Base-by-base conservation (phyloP, 2,797 vertebrate genomes). In the Babyrousa celebensis region DNA sequence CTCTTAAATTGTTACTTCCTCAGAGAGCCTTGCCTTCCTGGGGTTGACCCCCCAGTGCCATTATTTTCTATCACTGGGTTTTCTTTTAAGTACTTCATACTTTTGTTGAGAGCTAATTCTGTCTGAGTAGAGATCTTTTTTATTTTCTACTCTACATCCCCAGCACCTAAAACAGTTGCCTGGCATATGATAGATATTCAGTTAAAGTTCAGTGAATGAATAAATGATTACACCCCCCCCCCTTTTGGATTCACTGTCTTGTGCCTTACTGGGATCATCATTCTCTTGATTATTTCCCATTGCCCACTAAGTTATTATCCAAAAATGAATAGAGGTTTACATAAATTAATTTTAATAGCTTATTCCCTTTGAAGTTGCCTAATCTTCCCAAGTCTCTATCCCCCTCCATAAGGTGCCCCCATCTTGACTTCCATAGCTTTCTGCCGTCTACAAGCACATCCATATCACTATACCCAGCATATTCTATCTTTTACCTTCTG, bases 321-420 rank as follows among this genome's bases (percentile, higher is more conserved):
- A 27, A 71, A 90, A 93, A 68, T 14, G 17, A 67, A 36, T 95
- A 40, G 12, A 70, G 78, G 70, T 86, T 95, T 92, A 92, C 83
- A 40, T 79, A 80, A 40, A 58, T 91, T 62, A 52, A 25, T 84
- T 95, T 58, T 32, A 75, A 84, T 86, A 91, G 11, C 48, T 91
- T 93, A 27, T 63, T 89, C 96, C 82, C 48, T 89, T 83, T 63
- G 27, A 84, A 83, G 58, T 83, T 89, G 80, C 79, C 52, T 89
- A 2, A 43, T 94, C 92, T 92, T 52, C 58, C 83, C 32, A 48
- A 36, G 54, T 32, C 40, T 92, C 5, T 88, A 29, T 86, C 12
- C 32, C 23, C 27, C 68, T n/a, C 18, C 67, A 62, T 74, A 32
- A 71, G 25, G 68, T 62, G 8, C 23, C 14, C 43, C 18, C 17